Evolutionary conservation across 2,888 invertebrate species (phyloP), one percentile per base, ranked within the genome.

Genomic region (Trichogramma evanescens): DNA sequence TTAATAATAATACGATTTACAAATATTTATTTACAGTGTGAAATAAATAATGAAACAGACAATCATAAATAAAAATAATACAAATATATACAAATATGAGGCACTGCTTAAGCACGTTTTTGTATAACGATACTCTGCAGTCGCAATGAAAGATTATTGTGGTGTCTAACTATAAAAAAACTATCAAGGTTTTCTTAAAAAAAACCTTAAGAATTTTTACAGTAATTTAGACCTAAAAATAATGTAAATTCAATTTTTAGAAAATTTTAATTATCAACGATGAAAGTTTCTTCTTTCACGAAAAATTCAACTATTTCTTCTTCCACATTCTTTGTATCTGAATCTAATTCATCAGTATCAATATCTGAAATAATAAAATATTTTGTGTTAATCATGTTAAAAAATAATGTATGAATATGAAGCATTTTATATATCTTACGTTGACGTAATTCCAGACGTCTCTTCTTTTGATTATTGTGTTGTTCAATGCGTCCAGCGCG

Each of bases 291-390:
- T 83, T 95, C 95, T 84, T 95, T 95, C 78, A 96, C 87, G 83
- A 97, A 92, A 89, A 96, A 95, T 88, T 97, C 96, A 74, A 96
- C 89, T 74, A 90, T 84, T 82, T 97, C 96, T 77, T 96, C 96
- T 77, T 95, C 94, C 71, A 93, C 86, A 78, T 94, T 93, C 71
- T 85, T 84, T 56, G 85, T 83, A 74, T 94, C 91, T 56, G 89
- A 89, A 76, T 91, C 91, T 69, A 93, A 80, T 76, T 89, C 89
- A 79, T 95, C 95, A 10, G 95, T 95, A 77, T 96, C 95, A 70
- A 93, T 84, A 78, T 92, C 95, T 95, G 80, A 50, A 50, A 50
- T 10, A 50, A 50, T 10, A 50, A 50, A 50, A 26, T 10, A 50
- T 7, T 10, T 50, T 10, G 9, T 7, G 3, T 10, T 10, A 10